These are phyloP conservation scores for Stigmatopora nigra DNA, from an alignment of 2,113 vertebrate species.

Conservation along the genomic window DNA sequence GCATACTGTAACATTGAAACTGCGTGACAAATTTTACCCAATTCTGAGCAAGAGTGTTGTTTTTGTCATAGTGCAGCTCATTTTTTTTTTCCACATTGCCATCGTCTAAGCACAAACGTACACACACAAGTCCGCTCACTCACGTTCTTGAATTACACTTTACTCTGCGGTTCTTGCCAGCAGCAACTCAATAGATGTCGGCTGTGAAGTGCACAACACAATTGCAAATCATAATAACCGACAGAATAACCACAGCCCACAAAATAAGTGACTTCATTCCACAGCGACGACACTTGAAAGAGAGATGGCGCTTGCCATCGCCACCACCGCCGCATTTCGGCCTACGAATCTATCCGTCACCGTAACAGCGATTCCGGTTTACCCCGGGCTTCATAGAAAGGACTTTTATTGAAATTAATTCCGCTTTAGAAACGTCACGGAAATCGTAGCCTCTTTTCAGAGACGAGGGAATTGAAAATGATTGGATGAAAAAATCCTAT, in stretches of 20 bases:
- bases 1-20: not conserved
- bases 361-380: not conserved
- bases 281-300: not conserved
- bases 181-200: not conserved
- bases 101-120: not conserved
- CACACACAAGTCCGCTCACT: not conserved
- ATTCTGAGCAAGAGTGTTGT: not conserved
- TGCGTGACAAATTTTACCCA: not conserved
- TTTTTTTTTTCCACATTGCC: not conserved
- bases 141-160: not conserved
- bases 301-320: too few species aligned
- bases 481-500: not conserved
- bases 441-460: not conserved
- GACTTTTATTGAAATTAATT: not conserved
- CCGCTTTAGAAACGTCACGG: not conserved
- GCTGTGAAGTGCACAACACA: not conserved
- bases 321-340: not conserved
- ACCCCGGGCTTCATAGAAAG: not conserved
- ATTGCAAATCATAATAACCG: conserved; percentile 3
- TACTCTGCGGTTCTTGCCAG: not conserved
- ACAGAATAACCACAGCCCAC: not conserved
- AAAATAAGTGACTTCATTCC: not conserved
- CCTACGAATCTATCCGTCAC: not conserved
- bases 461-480: not conserved
- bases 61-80: not conserved